Base-by-base conservation (phyloP, 2,113 vertebrate genomes). In the Blennius ocellaris region DNA sequence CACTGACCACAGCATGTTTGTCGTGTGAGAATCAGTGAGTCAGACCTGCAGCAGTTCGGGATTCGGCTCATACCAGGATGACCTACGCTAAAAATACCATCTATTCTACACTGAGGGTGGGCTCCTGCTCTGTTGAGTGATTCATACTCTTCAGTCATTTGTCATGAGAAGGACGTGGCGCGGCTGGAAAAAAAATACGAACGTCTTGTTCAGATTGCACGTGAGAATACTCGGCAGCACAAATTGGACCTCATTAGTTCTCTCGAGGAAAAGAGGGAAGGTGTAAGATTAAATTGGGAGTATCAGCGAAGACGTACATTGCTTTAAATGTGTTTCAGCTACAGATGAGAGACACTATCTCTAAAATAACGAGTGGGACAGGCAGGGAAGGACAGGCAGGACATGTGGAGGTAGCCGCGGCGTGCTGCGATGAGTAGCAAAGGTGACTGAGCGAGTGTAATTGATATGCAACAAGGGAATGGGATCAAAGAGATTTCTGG, bases 381-480 rank as follows among this genome's bases (percentile, higher is more conserved):
- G 56, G 70, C 60, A 50, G 50, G 43, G 63, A 83, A 87, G 86
- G 84, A 77, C 87, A 61, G 55, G 30, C 38, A 45, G 70, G 83
- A 48, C 80, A 49, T 1, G 17, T 38, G 17, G 37, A 63, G 51
- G 68, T 49, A 58, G 65, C 69, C 12, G 52, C 8, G 8, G 30
- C 62, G 56, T 52, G 79, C 67, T 40, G 21, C 8, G 67, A 64
- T 51, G 76, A 73, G 73, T 63, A 83, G 84, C 73, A 88, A 91
- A 90, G 87, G 89, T 89, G 85, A 81, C 85, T 83, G 84, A 89
- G 89, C 82, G 86, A 70, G 87, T 87, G 91, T 85, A 82, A 89
- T 84, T 84, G 84, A 90, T 89, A 92, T 71, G 83, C 59, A 66
- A 71, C 71, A 38, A 44, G 84, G 83, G 80, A 44, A 68, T 16